A percentile compares a stretch with the other conserved stretches of the same genome.
Conservation (phyloP, 2,888 invertebrate genomes). For the Oasisia sp. region DNA sequence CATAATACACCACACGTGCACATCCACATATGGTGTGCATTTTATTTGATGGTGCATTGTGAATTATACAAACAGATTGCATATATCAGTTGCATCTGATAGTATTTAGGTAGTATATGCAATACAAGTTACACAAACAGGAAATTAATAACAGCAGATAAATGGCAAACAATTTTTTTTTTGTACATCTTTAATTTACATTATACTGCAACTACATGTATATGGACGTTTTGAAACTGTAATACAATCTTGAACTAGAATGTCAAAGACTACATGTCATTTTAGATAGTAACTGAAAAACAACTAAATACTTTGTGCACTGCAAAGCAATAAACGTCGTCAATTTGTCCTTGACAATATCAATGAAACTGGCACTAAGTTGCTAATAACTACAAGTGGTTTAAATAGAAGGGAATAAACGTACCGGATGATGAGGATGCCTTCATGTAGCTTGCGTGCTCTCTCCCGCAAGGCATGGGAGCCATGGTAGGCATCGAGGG, state of each 20-base stretch:
- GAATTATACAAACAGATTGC: not conserved
- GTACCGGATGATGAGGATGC: slow-evolving; percentile 89
- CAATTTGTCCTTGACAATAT: too few relatives aligned
- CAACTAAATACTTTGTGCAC: not conserved
- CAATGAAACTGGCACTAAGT: too few relatives aligned
- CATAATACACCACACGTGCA: not conserved
- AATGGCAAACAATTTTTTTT: not conserved
- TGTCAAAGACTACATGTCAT: not conserved
- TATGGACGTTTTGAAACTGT: not conserved
- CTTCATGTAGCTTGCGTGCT: slow-evolving; percentile 88
- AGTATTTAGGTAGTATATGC: not conserved
- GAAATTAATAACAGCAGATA: not conserved
- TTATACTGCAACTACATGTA: not conserved
- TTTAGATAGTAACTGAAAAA: not conserved
- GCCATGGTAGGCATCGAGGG: slow-evolving; percentile 90
- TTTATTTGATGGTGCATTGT: not conserved
- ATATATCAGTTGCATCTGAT: not conserved
- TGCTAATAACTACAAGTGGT: too few relatives aligned
- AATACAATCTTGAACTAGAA: not conserved
- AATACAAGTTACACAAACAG: not conserved
- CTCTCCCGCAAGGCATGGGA: slow-evolving; percentile 96
- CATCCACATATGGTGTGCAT: not conserved
- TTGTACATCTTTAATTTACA: not conserved
- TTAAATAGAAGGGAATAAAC: not conserved
- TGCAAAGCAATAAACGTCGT: not conserved